Evolutionary conservation across 2,888 invertebrate genomes (phyloP), one percentile per base, ranked within the genome.

Genomic region (Noctua fimbriata): DNA sequence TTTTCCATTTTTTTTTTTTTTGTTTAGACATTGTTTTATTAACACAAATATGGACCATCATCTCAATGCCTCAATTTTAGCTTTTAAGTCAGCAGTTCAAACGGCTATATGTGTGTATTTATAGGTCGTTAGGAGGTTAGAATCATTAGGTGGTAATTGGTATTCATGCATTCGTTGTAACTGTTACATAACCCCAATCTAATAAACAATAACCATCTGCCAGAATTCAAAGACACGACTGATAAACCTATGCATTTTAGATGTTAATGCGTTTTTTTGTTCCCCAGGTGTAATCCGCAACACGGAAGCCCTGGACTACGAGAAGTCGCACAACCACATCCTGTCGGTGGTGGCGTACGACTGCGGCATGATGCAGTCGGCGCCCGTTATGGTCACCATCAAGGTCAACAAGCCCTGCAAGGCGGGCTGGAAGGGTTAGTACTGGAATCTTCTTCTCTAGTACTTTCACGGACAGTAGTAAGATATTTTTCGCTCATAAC

Each of bases 291-390:
- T 98, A n/a, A 98, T 99, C 88, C 98, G 98, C 88, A 99, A 99
- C 96, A 99, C 99, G 0, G 99, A 99, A 92, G 98, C 99, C 0
- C 97, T 99, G 92, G 99, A 99, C 91, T 99, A 99, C 95, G 99
- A 99, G 93, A 97, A 98, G 83, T 98, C 98, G 14, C 99, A 99
- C 97, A 99, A 99, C 95, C 99, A 99, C 97, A 99, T 99, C 90
- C 97, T 99, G 73, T 99, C 99, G 55, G 99, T 99, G 82, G 99
- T 99, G 82, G 99, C 99, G 2, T 99, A 99, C 94, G 99, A 99
- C 96, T 99, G 99, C 95, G 99, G 99, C 70, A 99, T 99, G 98
- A 98, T 98, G 93, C 98, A 98, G 93, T 99, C 99, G 0, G 97
- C 98, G 66, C 99, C 99, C 0, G 99, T 99, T 73, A 98, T 99